A percentile compares a stretch with the other conserved stretches of the same genome.
These are phyloP conservation scores for Ceratotherium simum DNA, from an alignment of 2,113 vertebrate genomes.

Conservation along the genomic window DNA sequence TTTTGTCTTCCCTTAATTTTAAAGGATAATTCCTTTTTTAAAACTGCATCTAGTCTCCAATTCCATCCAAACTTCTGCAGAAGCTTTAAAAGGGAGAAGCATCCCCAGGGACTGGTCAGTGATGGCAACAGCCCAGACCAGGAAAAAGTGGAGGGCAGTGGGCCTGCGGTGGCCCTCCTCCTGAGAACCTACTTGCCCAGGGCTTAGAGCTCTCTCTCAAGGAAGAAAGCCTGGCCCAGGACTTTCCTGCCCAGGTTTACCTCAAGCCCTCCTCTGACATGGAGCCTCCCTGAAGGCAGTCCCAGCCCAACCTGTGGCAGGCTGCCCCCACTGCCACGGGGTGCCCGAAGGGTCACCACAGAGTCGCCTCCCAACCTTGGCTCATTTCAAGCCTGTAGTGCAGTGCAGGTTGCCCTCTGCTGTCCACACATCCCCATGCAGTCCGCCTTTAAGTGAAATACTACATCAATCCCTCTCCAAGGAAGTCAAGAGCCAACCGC, in stretches of 20 bases:
- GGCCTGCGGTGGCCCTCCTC: neutral
- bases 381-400: neutral
- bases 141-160: neutral
- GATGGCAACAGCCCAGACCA: neutral
- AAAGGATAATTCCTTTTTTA: neutral
- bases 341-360: neutral
- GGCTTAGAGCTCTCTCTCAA: neutral
- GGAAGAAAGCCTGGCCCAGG: neutral
- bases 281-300: neutral
- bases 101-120: neutral
- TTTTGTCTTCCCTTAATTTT: constrained; percentile 7
- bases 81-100: neutral
- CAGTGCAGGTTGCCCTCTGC: neutral
- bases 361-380: neutral
- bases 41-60: neutral
- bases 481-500: neutral
- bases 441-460: neutral
- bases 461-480: neutral
- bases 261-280: neutral
- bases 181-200: neutral
- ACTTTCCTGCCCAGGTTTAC: neutral
- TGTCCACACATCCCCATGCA: neutral
- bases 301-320: neutral
- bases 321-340: neutral
- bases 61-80: neutral